Conservation (phyloP, 2,888 invertebrate species). For the Spilosoma lubricipeda region DNA sequence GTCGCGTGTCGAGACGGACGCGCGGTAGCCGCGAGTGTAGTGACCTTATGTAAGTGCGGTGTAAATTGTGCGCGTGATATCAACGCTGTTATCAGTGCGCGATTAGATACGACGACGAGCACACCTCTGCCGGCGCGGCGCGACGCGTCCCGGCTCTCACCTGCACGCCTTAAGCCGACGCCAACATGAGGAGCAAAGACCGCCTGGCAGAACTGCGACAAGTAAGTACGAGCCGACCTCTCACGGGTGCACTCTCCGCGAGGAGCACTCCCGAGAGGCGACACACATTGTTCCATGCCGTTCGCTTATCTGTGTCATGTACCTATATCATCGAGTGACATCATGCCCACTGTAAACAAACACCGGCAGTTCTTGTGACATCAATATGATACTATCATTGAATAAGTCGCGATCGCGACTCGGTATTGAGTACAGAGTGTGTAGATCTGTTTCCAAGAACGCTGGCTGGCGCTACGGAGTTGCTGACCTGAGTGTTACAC, state of each 20-base stretch:
- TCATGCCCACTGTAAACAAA: conserved; percentile 39
- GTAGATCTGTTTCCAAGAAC: background rate
- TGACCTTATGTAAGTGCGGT: conserved; percentile 28
- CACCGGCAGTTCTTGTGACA: conserved; percentile 16
- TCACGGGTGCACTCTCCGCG: background rate
- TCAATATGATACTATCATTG: background rate
- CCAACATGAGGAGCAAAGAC: conserved; percentile 76
- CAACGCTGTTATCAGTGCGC: conserved; percentile 56
- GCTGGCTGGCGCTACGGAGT: background rate
- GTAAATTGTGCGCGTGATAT: conserved; percentile 49
- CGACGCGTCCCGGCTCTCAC: conserved; percentile 81
- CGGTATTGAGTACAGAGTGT: background rate
- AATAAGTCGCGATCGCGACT: background rate
- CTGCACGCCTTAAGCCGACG: conserved; percentile 9
- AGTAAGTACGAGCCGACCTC: conserved; percentile 59
- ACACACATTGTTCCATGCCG: background rate
- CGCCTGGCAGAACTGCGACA: conserved; percentile 76
- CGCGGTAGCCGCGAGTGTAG: conserved; percentile 24
- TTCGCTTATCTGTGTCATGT: conserved; percentile 19
- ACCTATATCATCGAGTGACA: conserved; percentile 19
- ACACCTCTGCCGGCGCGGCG: conserved; percentile 51
- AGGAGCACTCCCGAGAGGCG: background rate
- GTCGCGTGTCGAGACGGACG: background rate
- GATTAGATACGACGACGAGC: conserved; percentile 78
- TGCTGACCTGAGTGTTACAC: background rate